These are phyloP conservation scores for Rhyacichthys aspro DNA, from an alignment of 2,797 vertebrate species.

Conservation along the genomic window DNA sequence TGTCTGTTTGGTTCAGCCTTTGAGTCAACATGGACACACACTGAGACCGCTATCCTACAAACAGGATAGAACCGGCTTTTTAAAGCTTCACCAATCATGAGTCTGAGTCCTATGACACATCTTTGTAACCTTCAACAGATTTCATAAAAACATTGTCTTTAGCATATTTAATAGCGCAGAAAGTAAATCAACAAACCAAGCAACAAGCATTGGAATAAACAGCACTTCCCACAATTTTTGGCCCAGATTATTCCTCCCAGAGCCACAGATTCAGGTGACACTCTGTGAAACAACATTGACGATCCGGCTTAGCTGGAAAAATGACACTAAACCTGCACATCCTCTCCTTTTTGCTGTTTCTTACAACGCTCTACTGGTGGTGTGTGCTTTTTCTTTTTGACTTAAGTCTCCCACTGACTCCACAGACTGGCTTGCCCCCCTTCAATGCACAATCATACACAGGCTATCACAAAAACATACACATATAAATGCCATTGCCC, in stretches of 20 bases:
- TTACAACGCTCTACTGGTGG: slow-evolving; percentile 32
- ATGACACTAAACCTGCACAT: slow-evolving; percentile 26
- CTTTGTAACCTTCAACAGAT: background rate
- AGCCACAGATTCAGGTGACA: background rate
- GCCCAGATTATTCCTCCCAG: slow-evolving; percentile 6
- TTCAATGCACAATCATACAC: slow-evolving; percentile 15
- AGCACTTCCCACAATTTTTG: slow-evolving; percentile 20
- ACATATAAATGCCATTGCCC: slow-evolving; percentile 7
- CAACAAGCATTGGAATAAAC: slow-evolving; percentile 5
- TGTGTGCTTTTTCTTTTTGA: slow-evolving; percentile 37
- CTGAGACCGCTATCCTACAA: background rate
- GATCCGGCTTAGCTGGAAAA: slow-evolving; percentile 13
- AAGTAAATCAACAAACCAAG: background rate
- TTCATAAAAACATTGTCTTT: background rate
- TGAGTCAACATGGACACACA: slow-evolving; percentile 18
- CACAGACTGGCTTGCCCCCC: slow-evolving; percentile 29
- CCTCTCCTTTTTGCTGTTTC: slow-evolving; percentile 34
- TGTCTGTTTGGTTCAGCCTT: slow-evolving; percentile 16
- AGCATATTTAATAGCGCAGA: slow-evolving; percentile 4
- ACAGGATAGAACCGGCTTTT: background rate
- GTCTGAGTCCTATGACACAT: too few relatives aligned
- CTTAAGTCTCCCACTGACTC: slow-evolving; percentile 41
- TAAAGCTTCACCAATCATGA: background rate
- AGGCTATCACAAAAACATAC: slow-evolving; percentile 9
- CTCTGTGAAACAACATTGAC: slow-evolving; percentile 12